Evolutionary conservation across 2,888 invertebrate genomes (phyloP).

Genomic region (Cataglyphis albicans): DNA sequence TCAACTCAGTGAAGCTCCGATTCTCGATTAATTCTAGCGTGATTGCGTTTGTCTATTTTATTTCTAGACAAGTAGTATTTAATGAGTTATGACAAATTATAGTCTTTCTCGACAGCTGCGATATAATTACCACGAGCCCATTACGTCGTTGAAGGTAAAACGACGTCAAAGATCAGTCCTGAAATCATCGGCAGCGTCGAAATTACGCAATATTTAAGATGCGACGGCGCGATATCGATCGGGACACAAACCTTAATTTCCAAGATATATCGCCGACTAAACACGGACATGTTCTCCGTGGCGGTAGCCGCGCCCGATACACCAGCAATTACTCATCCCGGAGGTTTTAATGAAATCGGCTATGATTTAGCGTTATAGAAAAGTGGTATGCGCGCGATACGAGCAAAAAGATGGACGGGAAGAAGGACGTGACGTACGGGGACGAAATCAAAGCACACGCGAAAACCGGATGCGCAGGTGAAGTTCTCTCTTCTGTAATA

Average conservation of each 20-base stretch:
- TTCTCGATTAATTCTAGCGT: slow-evolving; percentile 13
- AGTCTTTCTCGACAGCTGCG: slow-evolving; percentile 21
- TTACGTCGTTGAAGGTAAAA: slow-evolving; percentile 28
- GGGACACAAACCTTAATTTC: slow-evolving; percentile 43
- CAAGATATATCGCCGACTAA: slow-evolving; percentile 53
- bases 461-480: slow-evolving; percentile 85
- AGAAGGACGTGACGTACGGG: slow-evolving; percentile 63
- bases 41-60: not conserved
- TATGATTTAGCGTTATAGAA: slow-evolving; percentile 52
- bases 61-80: not conserved
- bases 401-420: slow-evolving; percentile 63
- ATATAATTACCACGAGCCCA: slow-evolving; percentile 20
- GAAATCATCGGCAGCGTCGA: slow-evolving; percentile 42
- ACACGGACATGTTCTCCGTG: slow-evolving; percentile 32
- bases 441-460: slow-evolving; percentile 77
- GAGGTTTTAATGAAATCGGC: slow-evolving; percentile 52
- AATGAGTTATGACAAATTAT: slow-evolving; percentile 17
- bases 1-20: not conserved
- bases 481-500: slow-evolving; percentile 74
- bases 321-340: slow-evolving; percentile 48
- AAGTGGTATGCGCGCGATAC: slow-evolving; percentile 43
- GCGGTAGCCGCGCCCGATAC: slow-evolving; percentile 23
- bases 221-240: slow-evolving; percentile 42
- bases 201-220: slow-evolving; percentile 48
- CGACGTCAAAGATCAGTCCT: slow-evolving; percentile 6